phyloP scores from a whole-genome alignment of 1,140 invertebrate genomes.

The Megathymus violae region DNA sequence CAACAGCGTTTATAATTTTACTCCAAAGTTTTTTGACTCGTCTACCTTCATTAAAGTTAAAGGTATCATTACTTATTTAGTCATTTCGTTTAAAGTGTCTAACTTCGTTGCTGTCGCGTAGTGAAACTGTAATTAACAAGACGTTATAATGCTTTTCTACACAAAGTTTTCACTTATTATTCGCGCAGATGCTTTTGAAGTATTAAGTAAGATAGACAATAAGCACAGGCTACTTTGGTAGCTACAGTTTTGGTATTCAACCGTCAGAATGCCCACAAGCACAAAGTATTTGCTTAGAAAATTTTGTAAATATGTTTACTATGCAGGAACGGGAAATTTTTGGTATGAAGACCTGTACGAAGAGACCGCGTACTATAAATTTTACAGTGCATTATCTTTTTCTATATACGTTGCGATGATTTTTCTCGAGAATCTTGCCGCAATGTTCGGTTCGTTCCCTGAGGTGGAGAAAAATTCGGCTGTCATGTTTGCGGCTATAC shows the following conservation, averaged over 20 bases:
- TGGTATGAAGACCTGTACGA: constrained; percentile 59
- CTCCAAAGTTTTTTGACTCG: constrained; percentile 12
- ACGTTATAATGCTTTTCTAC: not conserved
- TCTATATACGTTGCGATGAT: constrained; percentile 67
- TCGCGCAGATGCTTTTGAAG: not conserved
- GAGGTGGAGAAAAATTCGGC: constrained; percentile 74
- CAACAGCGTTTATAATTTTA: constrained; percentile 10
- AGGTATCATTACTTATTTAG: constrained; percentile 16
- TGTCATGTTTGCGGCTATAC: constrained; percentile 72
- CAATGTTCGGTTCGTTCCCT: constrained; percentile 66
- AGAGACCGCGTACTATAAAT: constrained; percentile 57
- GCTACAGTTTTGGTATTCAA: constrained; percentile 12
- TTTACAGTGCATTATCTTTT: constrained; percentile 61
- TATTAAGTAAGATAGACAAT: not conserved
- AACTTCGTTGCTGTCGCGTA: not conserved
- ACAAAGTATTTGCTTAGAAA: constrained; percentile 56
- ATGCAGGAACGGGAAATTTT: constrained; percentile 64
- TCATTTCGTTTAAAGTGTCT: constrained; percentile 9
- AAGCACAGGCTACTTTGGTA: not conserved
- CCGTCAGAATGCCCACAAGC: constrained; percentile 48
- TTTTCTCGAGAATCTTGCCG: constrained; percentile 70
- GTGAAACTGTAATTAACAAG: constrained; percentile 1
- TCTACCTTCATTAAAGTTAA: constrained; percentile 14
- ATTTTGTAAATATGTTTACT: constrained; percentile 66
- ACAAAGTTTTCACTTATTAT: not conserved